Conservation (phyloP, 1,140 invertebrate genomes). For the Thaumatotibia leucotreta region DNA sequence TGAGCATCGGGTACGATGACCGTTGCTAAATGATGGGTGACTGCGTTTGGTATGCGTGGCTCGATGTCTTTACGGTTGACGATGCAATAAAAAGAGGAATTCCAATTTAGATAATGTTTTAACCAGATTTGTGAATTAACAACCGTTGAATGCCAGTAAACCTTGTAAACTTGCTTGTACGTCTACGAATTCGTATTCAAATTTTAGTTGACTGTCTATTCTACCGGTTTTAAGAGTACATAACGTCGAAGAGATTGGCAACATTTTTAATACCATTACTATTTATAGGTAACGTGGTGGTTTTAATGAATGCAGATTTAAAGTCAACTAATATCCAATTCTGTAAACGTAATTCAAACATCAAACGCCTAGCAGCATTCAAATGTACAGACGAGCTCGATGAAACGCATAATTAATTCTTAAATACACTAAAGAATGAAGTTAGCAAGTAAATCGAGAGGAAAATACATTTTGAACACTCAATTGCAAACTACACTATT, state of each 20-base stretch:
- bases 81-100: not conserved
- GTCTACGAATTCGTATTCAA: too few species aligned
- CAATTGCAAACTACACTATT: too few species aligned
- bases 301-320: too few species aligned
- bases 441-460: slow-evolving; percentile 2
- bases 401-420: slow-evolving; percentile 9
- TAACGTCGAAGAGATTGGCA: too few species aligned
- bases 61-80: not conserved
- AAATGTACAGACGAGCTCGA: not conserved
- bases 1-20: slow-evolving; percentile 65
- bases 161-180: too few species aligned
- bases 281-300: too few species aligned
- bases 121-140: not conserved
- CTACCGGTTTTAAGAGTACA: too few species aligned
- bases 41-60: slow-evolving; percentile 21
- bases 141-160: too few species aligned
- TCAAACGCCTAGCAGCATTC: not conserved
- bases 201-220: too few species aligned
- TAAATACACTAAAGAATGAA: not conserved
- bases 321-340: too few species aligned
- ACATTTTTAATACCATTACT: too few species aligned
- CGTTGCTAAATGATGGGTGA: slow-evolving; percentile 60
- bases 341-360: not conserved
- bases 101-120: not conserved
- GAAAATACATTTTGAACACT: slow-evolving; percentile 6